Evolutionary conservation across 2,797 vertebrate species (phyloP), one percentile per base, ranked within the genome.

Genomic region (Adrianichthys oophorus): DNA sequence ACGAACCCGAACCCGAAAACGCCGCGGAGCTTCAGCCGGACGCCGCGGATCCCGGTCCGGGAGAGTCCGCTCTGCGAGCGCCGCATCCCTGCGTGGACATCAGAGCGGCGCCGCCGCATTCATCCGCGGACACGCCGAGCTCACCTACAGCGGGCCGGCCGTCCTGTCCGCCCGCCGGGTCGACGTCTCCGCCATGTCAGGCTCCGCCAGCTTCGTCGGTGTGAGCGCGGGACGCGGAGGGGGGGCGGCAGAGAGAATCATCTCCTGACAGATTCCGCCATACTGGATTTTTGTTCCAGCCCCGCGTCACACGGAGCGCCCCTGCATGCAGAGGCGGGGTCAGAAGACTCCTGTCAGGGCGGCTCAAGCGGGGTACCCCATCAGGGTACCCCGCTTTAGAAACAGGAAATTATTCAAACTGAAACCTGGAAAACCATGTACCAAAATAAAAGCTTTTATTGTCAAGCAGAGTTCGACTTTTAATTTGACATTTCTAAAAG

Each of bases 251-350:
- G 63, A 82, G 77, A 79, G 78, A 81, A 69, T 85, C 90, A 87
- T 88, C 86, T 88, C 85, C 87, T 92, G 90, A 91, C 90, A 92
- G 86, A 92, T 88, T 92, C 92, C 92, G 92, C 92, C 92, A 93
- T 93, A 92, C 92, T 93, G 90, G 91, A 92, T 93, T 90, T 91
- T 88, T 86, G 86, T 84, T 71, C 10, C 65, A 82, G 85, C 84
- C 81, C 78, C 75, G 81, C 83, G 90, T 92, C 91, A 92, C 90
- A 90, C 87, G 90, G 87, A 86, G 88, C 80, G 78, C 76, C 84
- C 85, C 88, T 83, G 84, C 84, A 71, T 79, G 58, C 77, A 81
- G 84, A 84, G 88, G 85, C 85, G 87, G 85, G 80, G 78, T 85
- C 55, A 80, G 69, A 17, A 56, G 48, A 68, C 32, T 37, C 32